phyloP scores from a whole-genome alignment of 1,140 invertebrate genomes.

The Himalopsyche phryganea region DNA sequence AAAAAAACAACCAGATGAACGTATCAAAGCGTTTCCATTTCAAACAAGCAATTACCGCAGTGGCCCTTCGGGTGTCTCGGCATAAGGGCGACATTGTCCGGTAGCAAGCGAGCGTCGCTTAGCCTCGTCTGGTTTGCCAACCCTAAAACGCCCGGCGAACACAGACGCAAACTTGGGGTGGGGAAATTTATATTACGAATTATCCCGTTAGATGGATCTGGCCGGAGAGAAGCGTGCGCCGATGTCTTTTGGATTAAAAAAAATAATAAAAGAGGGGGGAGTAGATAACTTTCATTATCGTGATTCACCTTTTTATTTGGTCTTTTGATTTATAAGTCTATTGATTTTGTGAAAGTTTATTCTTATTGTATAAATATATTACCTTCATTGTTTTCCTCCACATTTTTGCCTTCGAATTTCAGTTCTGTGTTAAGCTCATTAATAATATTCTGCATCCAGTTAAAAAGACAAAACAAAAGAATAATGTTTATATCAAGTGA shows the following conservation, averaged over 20 bases:
- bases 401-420: too few relatives aligned
- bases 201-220: conserved; percentile 31
- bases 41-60: conserved; percentile 30
- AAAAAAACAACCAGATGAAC: conserved; percentile 27
- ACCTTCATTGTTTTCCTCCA: too few relatives aligned
- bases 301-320: neutral
- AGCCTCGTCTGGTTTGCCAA: neutral
- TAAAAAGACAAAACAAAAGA: too few relatives aligned
- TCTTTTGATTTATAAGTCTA: neutral
- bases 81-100: conserved; percentile 24
- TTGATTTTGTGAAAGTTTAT: too few relatives aligned
- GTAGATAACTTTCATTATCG: neutral
- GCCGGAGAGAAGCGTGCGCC: conserved; percentile 12
- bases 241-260: neutral
- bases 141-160: neutral
- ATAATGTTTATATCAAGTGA: too few relatives aligned
- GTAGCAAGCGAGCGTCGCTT: conserved; percentile 7
- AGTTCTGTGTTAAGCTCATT: too few relatives aligned
- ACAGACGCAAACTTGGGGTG: conserved; percentile 3
- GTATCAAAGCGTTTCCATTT: conserved; percentile 29
- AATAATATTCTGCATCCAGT: too few relatives aligned
- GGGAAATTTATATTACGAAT: conserved; percentile 31
- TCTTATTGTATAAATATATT: too few relatives aligned
- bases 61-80: conserved; percentile 7
- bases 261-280: neutral